Evolutionary conservation across 2,888 invertebrate genomes (phyloP).

Genomic region (Acleris holmiana): DNA sequence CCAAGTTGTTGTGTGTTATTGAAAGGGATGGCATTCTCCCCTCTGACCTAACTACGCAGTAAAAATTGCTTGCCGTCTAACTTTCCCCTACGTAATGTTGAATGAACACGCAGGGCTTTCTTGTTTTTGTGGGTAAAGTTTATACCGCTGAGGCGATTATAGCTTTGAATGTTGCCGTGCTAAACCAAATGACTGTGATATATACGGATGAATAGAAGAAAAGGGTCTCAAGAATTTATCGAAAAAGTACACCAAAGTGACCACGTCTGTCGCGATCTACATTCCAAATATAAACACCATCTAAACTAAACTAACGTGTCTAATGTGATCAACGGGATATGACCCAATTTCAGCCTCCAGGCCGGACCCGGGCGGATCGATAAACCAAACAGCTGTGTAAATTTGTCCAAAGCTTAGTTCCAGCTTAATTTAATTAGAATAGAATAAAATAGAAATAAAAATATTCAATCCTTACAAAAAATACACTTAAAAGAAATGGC

Average conservation of each 20-base stretch:
- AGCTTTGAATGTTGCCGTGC: too few species aligned
- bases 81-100: constrained; percentile 21
- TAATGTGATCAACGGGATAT: constrained; percentile 11
- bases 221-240: not conserved
- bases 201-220: too few species aligned
- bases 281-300: not conserved
- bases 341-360: constrained; percentile 19
- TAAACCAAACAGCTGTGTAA: constrained; percentile 22
- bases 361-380: constrained; percentile 19
- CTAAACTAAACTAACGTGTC: not conserved
- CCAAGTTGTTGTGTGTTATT: constrained; percentile 20
- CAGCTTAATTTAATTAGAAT: constrained; percentile 3
- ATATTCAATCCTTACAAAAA: too few species aligned
- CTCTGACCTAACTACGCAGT: constrained; percentile 26
- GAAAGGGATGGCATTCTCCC: constrained; percentile 24
- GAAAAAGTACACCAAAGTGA: not conserved
- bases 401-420: constrained; percentile 5
- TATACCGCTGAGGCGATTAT: not conserved
- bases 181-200: too few species aligned
- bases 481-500: too few species aligned
- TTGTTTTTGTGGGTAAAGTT: constrained; percentile 16
- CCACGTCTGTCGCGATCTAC: not conserved
- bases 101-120: constrained; percentile 25
- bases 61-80: constrained; percentile 11
- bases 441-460: too few species aligned